A percentile compares a stretch with the other conserved stretches of the same genome.
phyloP scores from a whole-genome alignment of 53 echinoderm and acorn worm genomes.

The Holothuria leucospilota region DNA sequence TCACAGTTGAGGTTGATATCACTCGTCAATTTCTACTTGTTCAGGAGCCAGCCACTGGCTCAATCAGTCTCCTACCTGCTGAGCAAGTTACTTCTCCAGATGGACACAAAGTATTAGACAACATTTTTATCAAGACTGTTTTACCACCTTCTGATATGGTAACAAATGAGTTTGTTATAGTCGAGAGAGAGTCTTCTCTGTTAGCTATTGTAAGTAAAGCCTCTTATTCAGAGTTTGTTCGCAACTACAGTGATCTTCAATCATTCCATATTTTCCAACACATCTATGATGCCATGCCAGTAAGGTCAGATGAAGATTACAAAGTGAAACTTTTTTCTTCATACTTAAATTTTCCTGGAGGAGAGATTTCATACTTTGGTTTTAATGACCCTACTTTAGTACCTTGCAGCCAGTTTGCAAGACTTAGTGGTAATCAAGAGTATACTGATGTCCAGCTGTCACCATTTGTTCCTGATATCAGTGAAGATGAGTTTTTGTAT shows the following conservation, averaged over 20 bases:
- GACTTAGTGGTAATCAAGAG: not conserved
- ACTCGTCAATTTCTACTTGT: constrained; percentile 11
- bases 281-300: not conserved
- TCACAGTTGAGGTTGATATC: not conserved
- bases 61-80: not conserved
- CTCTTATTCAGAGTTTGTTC: not conserved
- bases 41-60: not conserved
- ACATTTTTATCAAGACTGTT: not conserved
- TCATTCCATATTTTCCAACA: not conserved
- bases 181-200: not conserved
- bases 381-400: not conserved
- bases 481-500: not conserved
- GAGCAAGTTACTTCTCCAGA: not conserved
- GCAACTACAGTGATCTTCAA: not conserved
- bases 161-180: not conserved
- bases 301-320: not conserved
- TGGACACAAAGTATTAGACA: not conserved
- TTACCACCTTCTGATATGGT: not conserved
- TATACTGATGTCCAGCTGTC: not conserved
- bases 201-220: not conserved
- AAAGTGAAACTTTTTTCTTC: constrained; percentile 1
- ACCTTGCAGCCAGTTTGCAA: not conserved
- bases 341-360: not conserved
- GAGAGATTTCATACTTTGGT: not conserved
- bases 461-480: not conserved